Evolutionary conservation across 2,113 vertebrate genomes (phyloP), one percentile per base, ranked within the genome.

Genomic region (Potamarius usumacintae): DNA sequence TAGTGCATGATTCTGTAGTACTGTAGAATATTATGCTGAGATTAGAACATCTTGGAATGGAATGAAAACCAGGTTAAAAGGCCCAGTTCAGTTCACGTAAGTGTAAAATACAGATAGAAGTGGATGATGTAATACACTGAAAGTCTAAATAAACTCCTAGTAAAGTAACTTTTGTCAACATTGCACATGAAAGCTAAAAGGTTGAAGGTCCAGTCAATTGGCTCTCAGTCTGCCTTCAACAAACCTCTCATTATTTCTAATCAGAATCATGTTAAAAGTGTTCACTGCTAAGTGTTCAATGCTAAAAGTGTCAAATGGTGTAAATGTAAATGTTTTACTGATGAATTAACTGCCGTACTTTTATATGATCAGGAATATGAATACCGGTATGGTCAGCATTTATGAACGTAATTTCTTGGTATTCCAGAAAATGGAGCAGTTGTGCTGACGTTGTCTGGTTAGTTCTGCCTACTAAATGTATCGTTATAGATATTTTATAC

Each of bases 71-170:
- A 27, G 65, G n/a, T 67, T 67, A 42, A 18, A 72, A 7, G 15
- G 11, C 11, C 12, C 76, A n/a, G 50, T 6, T 14, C 76, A 12
- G 25, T 78, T 78, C 82, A 76, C 57, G 83, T 72, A 65, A 57
- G 58, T 5, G 5, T 78, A 20, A 71, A 7, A 86, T 71, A 55
- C 65, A 86, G 25, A 63, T 50, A 58, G 69, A 67, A 60, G 48
- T 34, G 48, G 85, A 88, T 92, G 91, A 94, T 94, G 94, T 91
- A 93, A 94, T 30, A 48, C 74, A 62, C 88, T 84, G 92, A 93
- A 92, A 93, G 87, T 86, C 83, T 81, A 58, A 80, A 34, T 50
- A 63, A 79, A 63, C 72, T 72, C 71, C 65, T 69, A 63, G 18
- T 50, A 74, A 88, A 58, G n/a, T 50, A 79, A 87, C 50, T 52